A percentile compares a stretch with the other conserved stretches of the same genome.
phyloP scores from a whole-genome alignment of 92 coral and sea anemone species.

The Ricordea florida region DNA sequence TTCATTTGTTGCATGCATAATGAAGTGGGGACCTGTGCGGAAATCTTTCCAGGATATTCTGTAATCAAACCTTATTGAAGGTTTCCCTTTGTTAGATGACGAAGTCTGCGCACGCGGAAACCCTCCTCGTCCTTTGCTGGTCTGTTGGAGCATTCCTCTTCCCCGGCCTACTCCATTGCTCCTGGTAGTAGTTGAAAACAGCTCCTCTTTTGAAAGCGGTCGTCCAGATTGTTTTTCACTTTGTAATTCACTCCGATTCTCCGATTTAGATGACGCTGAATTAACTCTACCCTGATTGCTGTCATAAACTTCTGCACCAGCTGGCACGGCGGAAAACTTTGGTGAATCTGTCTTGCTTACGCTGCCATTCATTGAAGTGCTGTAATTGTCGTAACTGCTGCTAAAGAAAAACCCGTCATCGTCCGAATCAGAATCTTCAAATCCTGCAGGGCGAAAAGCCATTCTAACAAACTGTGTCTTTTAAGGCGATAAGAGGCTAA shows the following conservation, averaged over 20 bases:
- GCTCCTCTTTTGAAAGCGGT: not conserved
- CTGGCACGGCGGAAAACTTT: not conserved
- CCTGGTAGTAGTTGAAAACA: no score
- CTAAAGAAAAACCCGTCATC: constrained; percentile 78
- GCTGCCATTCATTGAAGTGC: not conserved
- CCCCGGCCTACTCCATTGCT: constrained; percentile 41
- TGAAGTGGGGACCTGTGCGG: no score
- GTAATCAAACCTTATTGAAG: constrained; percentile 6
- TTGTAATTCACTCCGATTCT: not conserved
- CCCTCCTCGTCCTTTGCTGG: constrained; percentile 62
- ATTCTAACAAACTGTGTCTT: constrained; percentile 2
- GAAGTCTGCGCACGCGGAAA: constrained; percentile 23
- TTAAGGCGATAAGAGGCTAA: not conserved
- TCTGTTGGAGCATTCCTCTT: constrained; percentile 30
- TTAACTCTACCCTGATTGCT: constrained; percentile 56
- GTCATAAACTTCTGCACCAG: constrained; percentile 25
- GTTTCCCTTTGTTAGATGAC: not conserved
- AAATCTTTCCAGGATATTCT: not conserved
- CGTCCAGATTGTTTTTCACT: not conserved
- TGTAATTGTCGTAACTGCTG: constrained; percentile 1
- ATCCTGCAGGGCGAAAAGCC: constrained; percentile 91
- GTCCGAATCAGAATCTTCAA: constrained; percentile 82
- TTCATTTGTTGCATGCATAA: no score
- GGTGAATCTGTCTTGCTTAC: not conserved
- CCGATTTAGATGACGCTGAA: not conserved